Conservation (phyloP, 2,113 vertebrate genomes). For the Neofelis nebulosa region DNA sequence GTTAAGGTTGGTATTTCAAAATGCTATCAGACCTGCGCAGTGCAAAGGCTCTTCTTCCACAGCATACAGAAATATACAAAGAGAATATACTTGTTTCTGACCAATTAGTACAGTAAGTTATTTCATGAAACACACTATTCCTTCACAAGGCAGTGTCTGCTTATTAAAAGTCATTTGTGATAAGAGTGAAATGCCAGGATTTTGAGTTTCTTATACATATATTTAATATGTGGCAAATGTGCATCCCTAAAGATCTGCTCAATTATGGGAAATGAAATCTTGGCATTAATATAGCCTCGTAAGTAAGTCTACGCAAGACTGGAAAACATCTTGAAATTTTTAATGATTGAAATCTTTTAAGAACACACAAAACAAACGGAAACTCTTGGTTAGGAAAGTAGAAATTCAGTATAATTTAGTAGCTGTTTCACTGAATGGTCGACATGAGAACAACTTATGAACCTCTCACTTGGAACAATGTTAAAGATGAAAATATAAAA, state of each 20-base stretch:
- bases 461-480: background rate
- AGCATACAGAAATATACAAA: background rate
- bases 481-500: background rate
- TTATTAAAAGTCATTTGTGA: background rate
- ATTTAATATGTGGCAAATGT: background rate
- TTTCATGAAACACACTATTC: background rate
- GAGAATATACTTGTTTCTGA: constrained; percentile 22
- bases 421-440: background rate
- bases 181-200: background rate
- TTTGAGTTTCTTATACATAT: background rate
- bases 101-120: background rate
- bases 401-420: background rate
- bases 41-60: background rate
- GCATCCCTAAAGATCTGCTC: background rate
- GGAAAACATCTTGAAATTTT: background rate
- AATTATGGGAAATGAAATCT: background rate
- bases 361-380: background rate
- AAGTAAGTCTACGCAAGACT: background rate
- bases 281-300: background rate
- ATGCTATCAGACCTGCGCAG: background rate
- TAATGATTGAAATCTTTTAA: background rate
- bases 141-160: background rate
- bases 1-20: constrained; percentile 56
- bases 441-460: background rate
- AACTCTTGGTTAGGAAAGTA: background rate